Conservation (phyloP, 1,140 invertebrate genomes). For the Diprion similis region DNA sequence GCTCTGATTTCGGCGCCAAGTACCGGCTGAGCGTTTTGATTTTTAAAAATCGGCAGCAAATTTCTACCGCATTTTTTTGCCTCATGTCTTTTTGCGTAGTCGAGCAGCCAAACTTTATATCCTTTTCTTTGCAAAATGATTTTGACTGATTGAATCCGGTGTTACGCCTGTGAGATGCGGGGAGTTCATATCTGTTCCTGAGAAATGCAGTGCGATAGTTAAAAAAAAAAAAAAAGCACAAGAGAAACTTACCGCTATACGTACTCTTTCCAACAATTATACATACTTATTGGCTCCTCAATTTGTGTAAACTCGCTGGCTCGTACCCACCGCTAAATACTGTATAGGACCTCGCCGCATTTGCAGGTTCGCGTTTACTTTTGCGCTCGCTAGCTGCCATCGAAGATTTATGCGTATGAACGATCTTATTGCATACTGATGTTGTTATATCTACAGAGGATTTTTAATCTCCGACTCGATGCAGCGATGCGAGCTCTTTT, state of each 20-base stretch:
- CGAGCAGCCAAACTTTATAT: too few species aligned
- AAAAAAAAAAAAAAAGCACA: too few species aligned
- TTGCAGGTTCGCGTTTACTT: slow-evolving; percentile 25
- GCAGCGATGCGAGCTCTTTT: not conserved
- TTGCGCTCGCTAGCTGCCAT: slow-evolving; percentile 18
- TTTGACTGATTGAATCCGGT: not conserved
- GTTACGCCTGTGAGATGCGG: not conserved
- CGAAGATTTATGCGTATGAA: slow-evolving; percentile 24
- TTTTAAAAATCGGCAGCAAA: too few species aligned
- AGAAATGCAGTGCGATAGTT: too few species aligned
- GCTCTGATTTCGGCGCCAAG: not conserved
- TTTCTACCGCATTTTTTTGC: too few species aligned
- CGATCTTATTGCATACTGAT: slow-evolving; percentile 2
- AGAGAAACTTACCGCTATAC: too few species aligned
- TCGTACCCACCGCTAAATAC: slow-evolving; percentile 21
- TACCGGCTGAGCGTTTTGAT: too few species aligned
- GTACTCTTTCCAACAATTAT: too few species aligned
- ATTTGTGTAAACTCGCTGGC: too few species aligned
- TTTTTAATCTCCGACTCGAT: not conserved
- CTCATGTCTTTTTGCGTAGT: too few species aligned
- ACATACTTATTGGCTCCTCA: too few species aligned
- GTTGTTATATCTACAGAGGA: not conserved
- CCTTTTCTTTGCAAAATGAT: not conserved
- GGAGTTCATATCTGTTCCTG: too few species aligned
- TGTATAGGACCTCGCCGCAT: slow-evolving; percentile 12